Percentiles rank a stretch among this genome's conserved stretches.
Conservation (phyloP, 2,888 invertebrate genomes). For the Cantharis nigra region DNA sequence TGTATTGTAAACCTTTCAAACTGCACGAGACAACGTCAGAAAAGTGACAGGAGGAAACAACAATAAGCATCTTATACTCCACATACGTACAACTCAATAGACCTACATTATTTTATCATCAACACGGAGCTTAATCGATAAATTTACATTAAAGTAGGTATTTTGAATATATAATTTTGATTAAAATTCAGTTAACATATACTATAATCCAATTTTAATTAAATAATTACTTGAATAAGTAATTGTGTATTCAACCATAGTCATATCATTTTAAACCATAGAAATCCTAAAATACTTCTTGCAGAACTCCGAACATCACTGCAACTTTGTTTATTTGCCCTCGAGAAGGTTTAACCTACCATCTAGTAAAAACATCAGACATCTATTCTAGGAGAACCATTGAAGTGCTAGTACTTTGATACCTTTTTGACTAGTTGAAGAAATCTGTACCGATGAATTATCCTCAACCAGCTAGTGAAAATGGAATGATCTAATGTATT, state of each 20-base stretch:
- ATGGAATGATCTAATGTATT: too few species aligned
- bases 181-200: not conserved
- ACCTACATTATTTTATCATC: not conserved
- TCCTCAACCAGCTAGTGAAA: too few species aligned
- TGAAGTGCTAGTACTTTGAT: too few species aligned
- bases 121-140: not conserved
- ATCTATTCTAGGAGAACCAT: too few species aligned
- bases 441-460: too few species aligned
- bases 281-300: too few species aligned
- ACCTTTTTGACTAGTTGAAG: too few species aligned
- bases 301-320: too few species aligned
- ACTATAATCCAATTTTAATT: not conserved
- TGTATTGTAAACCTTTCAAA: not conserved
- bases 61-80: not conserved
- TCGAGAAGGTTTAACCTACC: too few species aligned
- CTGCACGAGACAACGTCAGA: not conserved
- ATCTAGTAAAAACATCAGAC: too few species aligned
- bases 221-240: not conserved
- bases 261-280: too few species aligned
- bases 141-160: not conserved
- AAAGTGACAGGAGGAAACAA: slow-evolving; percentile 8
- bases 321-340: too few species aligned
- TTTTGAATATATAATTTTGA: not conserved
- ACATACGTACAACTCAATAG: not conserved
- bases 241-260: not conserved